Base-by-base conservation (phyloP, 2,113 vertebrate genomes). In the Phaethon lepturus region DNA sequence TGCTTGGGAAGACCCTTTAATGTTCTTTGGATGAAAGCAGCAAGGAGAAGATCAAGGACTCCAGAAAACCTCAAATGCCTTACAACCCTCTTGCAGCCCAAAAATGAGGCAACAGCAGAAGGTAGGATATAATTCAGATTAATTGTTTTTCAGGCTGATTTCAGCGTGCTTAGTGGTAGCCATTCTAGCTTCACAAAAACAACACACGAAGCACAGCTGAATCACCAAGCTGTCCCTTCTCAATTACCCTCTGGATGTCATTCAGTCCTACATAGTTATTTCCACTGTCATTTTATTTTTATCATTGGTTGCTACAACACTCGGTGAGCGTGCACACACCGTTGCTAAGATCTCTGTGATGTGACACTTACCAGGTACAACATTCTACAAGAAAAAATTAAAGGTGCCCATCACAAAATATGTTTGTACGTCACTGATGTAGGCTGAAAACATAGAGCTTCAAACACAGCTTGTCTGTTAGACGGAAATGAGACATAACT, bases 271-370 rank as follows among this genome's bases (percentile, higher is more conserved):
- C 29, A 5, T 66, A 33, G 8, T 90, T 68, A 79, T 26, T 96
- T 94, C 72, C n/a, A 71, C 47, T 95, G 52, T 62, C 17, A 63
- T 64, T 87, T 87, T 88, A 78, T 94, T 95, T 88, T 95, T 94
- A 33, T 72, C 6, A 0, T 29, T 79, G 58, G 50, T 90, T 92
- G 38, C 69, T 59, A 76, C 90, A 95, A 67, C 64, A 38, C 18
- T 71, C 7, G 4, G 13, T 35, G 31, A 71, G 16, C 1, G 0
- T 40, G 55, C 50, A 55, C 56, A 23, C 47, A 18, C 44, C 3
- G 44, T 78, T 94, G 86, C 88, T 92, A 91, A 88, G 75, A 59
- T 6, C 68, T 80, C 63, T 77, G 33, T 8, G n/a, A 15, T 20
- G 23, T 88, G 56, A 53, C 19, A 44, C 33, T 75, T 67, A 44